Conservation (phyloP, 2,113 vertebrate species). For the Gnathonemus echidnorhynchus region DNA sequence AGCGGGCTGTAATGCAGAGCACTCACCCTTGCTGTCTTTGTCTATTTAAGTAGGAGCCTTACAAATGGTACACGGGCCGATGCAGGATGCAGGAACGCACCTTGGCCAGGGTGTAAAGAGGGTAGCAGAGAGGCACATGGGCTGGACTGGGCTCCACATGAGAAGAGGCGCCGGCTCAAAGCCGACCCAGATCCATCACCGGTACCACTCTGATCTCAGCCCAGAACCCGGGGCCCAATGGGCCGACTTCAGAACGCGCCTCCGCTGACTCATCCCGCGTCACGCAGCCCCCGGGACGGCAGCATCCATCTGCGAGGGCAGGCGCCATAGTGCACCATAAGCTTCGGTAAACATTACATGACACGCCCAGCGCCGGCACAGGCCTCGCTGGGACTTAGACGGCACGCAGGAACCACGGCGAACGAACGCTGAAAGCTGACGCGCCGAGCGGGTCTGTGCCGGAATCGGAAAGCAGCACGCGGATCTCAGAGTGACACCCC, state of each 20-base stretch:
- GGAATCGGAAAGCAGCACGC: background rate
- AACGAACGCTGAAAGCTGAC: background rate
- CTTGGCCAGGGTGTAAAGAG: background rate
- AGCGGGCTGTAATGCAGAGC: background rate
- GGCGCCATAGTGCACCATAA: background rate
- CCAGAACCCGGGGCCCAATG: background rate
- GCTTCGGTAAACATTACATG: background rate
- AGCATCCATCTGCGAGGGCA: too few species aligned
- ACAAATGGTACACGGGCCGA: background rate
- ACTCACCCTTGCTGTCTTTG: background rate
- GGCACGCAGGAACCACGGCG: background rate
- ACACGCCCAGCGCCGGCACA: background rate
- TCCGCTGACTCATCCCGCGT: background rate
- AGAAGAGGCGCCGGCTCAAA: background rate
- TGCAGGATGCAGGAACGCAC: background rate
- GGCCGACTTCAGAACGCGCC: background rate
- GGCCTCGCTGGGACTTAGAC: background rate
- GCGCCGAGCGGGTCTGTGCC: background rate
- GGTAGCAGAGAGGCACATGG: background rate
- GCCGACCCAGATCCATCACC: background rate
- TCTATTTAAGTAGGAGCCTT: background rate
- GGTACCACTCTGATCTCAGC: background rate
- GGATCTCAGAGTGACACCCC: background rate
- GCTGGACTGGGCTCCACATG: background rate
- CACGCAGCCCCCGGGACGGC: background rate